Conservation (phyloP, 1,140 invertebrate species). For the Hormaphis cornu region DNA sequence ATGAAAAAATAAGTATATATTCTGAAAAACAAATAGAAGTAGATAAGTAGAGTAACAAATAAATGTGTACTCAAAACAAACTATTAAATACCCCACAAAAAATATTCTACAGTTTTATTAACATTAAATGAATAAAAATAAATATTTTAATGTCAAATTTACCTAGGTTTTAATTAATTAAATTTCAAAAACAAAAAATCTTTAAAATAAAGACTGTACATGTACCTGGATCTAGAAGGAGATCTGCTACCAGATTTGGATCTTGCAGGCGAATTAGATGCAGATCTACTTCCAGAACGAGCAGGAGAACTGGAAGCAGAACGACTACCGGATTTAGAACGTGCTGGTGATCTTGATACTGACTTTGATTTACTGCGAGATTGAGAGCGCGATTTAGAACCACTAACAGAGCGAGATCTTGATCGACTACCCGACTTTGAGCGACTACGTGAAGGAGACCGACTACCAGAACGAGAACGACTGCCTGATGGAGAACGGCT, state of each 20-base stretch:
- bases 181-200: background rate
- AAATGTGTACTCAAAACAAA: no score
- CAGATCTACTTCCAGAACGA: slow-evolving; percentile 7
- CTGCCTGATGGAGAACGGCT: slow-evolving; percentile 36
- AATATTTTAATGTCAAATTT: no score
- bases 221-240: slow-evolving; percentile 17
- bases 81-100: no score
- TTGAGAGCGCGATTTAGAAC: slow-evolving; percentile 37
- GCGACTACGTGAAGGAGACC: slow-evolving; percentile 40
- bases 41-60: no score
- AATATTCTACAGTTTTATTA: no score
- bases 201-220: background rate
- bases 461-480: slow-evolving; percentile 29
- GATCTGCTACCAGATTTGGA: slow-evolving; percentile 40
- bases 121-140: no score
- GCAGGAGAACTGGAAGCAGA: slow-evolving; percentile 36
- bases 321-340: slow-evolving; percentile 37
- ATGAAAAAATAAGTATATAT: no score
- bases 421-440: slow-evolving; percentile 40
- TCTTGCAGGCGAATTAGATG: slow-evolving; percentile 36
- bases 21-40: no score
- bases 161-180: no score
- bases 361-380: slow-evolving; percentile 34
- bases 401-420: slow-evolving; percentile 27
- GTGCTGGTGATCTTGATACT: slow-evolving; percentile 35